Conservation (phyloP, 2,888 invertebrate genomes). For the Oligia latruncula region DNA sequence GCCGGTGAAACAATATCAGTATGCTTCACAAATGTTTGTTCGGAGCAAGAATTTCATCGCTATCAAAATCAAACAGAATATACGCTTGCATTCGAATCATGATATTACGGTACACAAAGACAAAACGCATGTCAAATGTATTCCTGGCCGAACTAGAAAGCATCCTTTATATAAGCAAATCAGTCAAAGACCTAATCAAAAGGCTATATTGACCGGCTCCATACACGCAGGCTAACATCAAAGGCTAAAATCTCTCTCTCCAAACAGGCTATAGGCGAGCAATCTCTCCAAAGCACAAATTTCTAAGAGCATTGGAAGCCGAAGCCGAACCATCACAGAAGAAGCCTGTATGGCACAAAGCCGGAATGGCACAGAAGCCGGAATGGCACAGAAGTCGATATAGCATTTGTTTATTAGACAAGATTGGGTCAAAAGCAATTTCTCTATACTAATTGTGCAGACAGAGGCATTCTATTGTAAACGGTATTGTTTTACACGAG, state of each 20-base stretch:
- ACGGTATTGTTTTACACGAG: constrained; percentile 84
- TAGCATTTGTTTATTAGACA: constrained; percentile 70
- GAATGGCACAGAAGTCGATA: constrained; percentile 47
- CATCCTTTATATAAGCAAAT: constrained; percentile 9
- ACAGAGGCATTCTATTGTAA: constrained; percentile 79
- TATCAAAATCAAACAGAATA: background rate
- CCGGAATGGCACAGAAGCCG: constrained; percentile 38
- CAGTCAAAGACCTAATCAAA: constrained; percentile 5
- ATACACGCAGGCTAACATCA: constrained; percentile 33
- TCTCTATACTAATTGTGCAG: constrained; percentile 82
- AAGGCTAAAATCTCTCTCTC: constrained; percentile 23
- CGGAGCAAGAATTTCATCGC: background rate
- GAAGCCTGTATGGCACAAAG: constrained; percentile 34
- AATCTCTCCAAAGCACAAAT: constrained; percentile 21
- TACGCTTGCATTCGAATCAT: background rate
- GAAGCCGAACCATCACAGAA: constrained; percentile 36
- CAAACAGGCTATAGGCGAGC: constrained; percentile 2
- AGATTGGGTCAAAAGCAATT: constrained; percentile 79
- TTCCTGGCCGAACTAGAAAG: background rate
- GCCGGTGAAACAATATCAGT: background rate
- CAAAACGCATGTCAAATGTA: constrained; percentile 1
- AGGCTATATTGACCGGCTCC: background rate
- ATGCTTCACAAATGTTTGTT: background rate
- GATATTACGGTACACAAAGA: background rate
- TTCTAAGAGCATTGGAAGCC: constrained; percentile 23